A percentile compares a stretch with the other conserved stretches of the same genome.
These are phyloP conservation scores for Sarcophaga rosellei DNA, from an alignment of 2,888 invertebrate species.

Conservation along the genomic window DNA sequence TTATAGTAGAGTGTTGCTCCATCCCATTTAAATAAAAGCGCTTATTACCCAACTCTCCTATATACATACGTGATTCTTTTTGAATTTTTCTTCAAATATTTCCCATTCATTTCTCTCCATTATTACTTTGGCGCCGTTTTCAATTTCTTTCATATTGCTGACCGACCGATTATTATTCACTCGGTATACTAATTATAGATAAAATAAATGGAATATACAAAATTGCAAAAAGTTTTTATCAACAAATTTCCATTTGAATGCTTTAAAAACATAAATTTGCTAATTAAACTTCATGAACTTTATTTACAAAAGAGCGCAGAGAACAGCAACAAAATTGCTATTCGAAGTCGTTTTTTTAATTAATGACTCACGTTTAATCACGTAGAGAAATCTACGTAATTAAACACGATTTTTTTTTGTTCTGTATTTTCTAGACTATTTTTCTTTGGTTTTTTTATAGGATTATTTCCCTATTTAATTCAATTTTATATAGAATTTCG, in stretches of 20 bases:
- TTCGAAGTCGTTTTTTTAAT: constrained; percentile 37
- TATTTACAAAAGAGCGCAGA: constrained; percentile 11
- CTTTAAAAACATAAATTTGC: constrained; percentile 52
- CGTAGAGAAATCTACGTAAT: constrained; percentile 32
- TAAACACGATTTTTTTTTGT: constrained; percentile 46
- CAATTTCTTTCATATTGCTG: constrained; percentile 36
- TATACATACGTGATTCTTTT: neutral
- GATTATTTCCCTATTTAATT: constrained; percentile 46
- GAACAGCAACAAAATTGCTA: constrained; percentile 17
- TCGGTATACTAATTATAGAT: neutral
- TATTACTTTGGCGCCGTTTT: constrained; percentile 30
- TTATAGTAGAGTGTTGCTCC: neutral
- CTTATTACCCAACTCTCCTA: no score
- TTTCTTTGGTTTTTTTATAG: neutral
- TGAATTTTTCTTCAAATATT: neutral
- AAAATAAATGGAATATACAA: neutral
- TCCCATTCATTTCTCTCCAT: neutral
- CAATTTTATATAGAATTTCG: constrained; percentile 18
- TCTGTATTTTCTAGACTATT: neutral
- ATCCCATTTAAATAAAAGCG: neutral
- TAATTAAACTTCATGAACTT: constrained; percentile 67
- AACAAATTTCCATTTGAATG: constrained; percentile 60
- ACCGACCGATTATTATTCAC: constrained; percentile 39
- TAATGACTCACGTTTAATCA: constrained; percentile 47
- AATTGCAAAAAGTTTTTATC: constrained; percentile 34